Evolutionary conservation across 1,140 invertebrate genomes (phyloP).

Genomic region (Drosophila auraria): DNA sequence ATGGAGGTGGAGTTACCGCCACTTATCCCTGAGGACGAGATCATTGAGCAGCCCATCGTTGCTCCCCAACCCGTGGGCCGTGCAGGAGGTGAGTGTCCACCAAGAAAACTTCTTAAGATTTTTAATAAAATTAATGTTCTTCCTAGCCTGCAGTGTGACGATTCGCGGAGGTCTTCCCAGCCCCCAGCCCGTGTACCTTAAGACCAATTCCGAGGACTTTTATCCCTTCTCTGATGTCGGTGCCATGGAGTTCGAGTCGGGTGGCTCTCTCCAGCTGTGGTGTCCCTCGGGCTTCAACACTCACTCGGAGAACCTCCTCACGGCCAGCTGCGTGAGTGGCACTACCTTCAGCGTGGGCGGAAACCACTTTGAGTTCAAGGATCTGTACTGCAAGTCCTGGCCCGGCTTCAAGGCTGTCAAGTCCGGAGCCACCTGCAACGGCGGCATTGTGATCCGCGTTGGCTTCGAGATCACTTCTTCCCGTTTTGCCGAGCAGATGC

Average conservation of each 20-base stretch:
- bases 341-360: constrained; percentile 72
- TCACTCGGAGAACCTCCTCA: constrained; percentile 53
- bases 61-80: constrained; percentile 47
- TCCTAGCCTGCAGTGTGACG: constrained; percentile 67
- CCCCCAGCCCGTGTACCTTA: constrained; percentile 75
- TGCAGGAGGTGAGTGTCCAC: constrained; percentile 45
- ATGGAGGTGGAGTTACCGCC: constrained; percentile 63
- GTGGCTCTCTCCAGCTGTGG: constrained; percentile 66
- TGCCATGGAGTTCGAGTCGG: constrained; percentile 65
- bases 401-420: constrained; percentile 78
- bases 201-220: constrained; percentile 65
- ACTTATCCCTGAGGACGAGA: constrained; percentile 33
- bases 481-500: constrained; percentile 82
- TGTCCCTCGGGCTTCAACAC: constrained; percentile 67
- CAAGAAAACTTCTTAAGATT: background rate
- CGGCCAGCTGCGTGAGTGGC: constrained; percentile 73
- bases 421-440: constrained; percentile 74
- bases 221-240: constrained; percentile 72
- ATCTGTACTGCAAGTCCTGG: constrained; percentile 78
- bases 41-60: constrained; percentile 40
- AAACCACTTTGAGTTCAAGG: constrained; percentile 62
- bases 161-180: constrained; percentile 73
- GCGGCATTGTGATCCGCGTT: constrained; percentile 70
- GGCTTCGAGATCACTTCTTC: constrained; percentile 70
- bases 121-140: background rate